These are phyloP conservation scores for Chrysopa pallens DNA, from an alignment of 1,140 invertebrate genomes.

Conservation along the genomic window DNA sequence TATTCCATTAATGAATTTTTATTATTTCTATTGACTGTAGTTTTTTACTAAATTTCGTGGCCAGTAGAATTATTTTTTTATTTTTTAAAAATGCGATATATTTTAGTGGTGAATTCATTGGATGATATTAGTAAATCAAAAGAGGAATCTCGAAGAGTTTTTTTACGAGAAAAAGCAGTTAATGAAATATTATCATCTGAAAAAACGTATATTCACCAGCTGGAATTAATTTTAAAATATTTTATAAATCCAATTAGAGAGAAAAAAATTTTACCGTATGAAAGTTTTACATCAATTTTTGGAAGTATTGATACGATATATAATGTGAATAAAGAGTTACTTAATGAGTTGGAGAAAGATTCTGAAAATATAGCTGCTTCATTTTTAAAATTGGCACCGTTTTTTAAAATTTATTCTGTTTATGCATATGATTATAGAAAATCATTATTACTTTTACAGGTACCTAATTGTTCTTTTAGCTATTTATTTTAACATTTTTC, in stretches of 20 bases:
- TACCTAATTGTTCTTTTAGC: slow-evolving; percentile 13
- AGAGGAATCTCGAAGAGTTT: slow-evolving; percentile 23
- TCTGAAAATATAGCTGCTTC: slow-evolving; percentile 40
- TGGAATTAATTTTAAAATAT: slow-evolving; percentile 46
- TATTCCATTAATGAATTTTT: slow-evolving; percentile 14
- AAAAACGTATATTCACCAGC: slow-evolving; percentile 44
- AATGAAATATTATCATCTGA: slow-evolving; percentile 56
- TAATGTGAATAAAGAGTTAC: slow-evolving; percentile 47
- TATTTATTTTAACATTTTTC: not conserved
- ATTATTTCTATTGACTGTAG: slow-evolving; percentile 2
- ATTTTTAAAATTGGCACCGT: slow-evolving; percentile 52
- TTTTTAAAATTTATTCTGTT: slow-evolving; percentile 59
- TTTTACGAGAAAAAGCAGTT: slow-evolving; percentile 31
- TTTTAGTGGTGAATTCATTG: slow-evolving; percentile 27
- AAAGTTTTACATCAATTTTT: slow-evolving; percentile 36
- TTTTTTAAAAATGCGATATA: too few species aligned
- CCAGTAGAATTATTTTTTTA: too few species aligned
- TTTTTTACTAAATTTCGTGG: slow-evolving; percentile 3
- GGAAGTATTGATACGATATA: slow-evolving; percentile 55
- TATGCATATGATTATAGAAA: slow-evolving; percentile 59
- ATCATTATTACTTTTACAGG: slow-evolving; percentile 32
- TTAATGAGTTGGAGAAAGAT: slow-evolving; percentile 39
- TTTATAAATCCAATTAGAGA: slow-evolving; percentile 47
- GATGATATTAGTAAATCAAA: slow-evolving; percentile 26
- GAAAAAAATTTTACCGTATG: slow-evolving; percentile 29